Conservation (phyloP, 2,888 invertebrate genomes). For the Arctia plantaginis region DNA sequence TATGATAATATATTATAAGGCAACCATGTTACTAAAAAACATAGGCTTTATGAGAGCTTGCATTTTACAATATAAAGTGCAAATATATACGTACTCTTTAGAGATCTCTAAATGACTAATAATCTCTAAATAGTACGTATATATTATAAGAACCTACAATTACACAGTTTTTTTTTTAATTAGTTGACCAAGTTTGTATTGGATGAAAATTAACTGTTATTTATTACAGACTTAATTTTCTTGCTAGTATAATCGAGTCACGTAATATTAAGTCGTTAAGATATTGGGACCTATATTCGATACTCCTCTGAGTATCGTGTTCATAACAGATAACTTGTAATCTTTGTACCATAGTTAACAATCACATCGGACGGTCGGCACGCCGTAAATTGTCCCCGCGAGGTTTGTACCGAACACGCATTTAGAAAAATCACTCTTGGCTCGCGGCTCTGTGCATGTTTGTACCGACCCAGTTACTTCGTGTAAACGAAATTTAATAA, state of each 20-base stretch:
- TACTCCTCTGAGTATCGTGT: slow-evolving; percentile 64
- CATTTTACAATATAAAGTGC: too few species aligned
- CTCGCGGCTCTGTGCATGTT: slow-evolving; percentile 47
- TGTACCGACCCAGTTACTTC: slow-evolving; percentile 52
- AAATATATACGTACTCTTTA: too few species aligned
- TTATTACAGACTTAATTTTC: slow-evolving; percentile 33
- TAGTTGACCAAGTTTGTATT: slow-evolving; percentile 18
- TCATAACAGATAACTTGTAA: slow-evolving; percentile 78
- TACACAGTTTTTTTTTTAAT: slow-evolving; percentile 22
- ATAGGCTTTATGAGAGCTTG: too few species aligned
- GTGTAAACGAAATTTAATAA: slow-evolving; percentile 50
- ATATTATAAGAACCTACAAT: slow-evolving; percentile 3
- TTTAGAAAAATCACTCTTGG: slow-evolving; percentile 63
- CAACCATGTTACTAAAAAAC: too few species aligned
- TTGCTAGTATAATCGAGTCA: slow-evolving; percentile 47
- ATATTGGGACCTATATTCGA: slow-evolving; percentile 39
- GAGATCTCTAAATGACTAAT: too few species aligned
- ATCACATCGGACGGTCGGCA: slow-evolving; percentile 71
- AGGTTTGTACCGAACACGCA: slow-evolving; percentile 68
- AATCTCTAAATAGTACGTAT: too few species aligned
- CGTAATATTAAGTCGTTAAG: slow-evolving; percentile 48
- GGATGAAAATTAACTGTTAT: slow-evolving; percentile 37
- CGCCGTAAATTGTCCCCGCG: slow-evolving; percentile 81
- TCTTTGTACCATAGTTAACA: slow-evolving; percentile 79
- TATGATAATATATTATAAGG: too few species aligned